Percentiles rank a stretch among this genome's conserved stretches.
Conservation (phyloP, 2,797 vertebrate species). For the Eurystomus glaucurus region DNA sequence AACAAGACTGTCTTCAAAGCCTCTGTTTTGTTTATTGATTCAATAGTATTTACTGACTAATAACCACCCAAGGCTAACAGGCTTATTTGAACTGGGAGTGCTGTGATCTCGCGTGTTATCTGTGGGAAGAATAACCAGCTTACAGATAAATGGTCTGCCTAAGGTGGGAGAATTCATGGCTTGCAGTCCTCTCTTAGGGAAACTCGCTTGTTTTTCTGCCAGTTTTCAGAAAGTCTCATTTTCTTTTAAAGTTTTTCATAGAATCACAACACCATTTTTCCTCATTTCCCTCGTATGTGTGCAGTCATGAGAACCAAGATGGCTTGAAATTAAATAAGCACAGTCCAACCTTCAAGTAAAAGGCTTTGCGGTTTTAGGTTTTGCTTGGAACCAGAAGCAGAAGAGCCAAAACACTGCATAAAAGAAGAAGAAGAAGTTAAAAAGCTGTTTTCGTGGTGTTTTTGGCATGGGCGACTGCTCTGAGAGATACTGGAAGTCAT, state of each 20-base stretch:
- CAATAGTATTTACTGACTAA: background rate
- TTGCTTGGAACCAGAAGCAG: conserved; percentile 28
- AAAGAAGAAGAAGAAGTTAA: background rate
- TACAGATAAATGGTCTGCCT: background rate
- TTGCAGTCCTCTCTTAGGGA: background rate
- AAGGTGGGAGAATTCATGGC: background rate
- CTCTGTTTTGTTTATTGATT: conserved; percentile 15
- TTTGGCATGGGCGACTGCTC: background rate
- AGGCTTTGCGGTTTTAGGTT: background rate
- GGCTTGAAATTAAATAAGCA: background rate
- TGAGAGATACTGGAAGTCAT: conserved; percentile 36
- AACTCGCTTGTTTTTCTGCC: background rate
- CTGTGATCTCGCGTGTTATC: background rate
- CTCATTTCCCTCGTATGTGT: background rate
- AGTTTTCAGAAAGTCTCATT: background rate
- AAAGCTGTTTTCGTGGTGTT: background rate
- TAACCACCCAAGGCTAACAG: background rate
- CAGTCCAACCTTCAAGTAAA: background rate
- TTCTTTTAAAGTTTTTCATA: background rate
- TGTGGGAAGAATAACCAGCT: background rate
- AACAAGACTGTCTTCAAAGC: background rate
- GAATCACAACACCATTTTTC: background rate
- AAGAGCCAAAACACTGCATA: conserved; percentile 30
- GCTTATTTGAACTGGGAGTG: background rate
- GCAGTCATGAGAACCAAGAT: background rate